phyloP scores from a whole-genome alignment of 2,888 invertebrate species.

The Limulus polyphemus region DNA sequence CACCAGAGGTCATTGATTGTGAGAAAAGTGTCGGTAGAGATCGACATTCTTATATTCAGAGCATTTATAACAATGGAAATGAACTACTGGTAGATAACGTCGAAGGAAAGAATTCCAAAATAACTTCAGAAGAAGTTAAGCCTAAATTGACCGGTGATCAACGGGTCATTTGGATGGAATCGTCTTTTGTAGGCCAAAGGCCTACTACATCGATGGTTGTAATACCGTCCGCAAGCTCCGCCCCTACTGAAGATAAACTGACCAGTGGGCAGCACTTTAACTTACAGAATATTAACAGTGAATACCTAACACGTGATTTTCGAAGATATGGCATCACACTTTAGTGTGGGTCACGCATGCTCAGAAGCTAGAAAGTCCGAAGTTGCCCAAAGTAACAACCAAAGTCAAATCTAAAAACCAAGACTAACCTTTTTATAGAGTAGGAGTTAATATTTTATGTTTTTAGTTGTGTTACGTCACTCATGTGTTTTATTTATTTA shows the following conservation, averaged over 20 bases:
- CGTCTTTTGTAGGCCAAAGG: constrained; percentile 70
- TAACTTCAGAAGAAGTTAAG: constrained; percentile 3
- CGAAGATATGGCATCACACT: constrained; percentile 21
- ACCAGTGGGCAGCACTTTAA: too few relatives aligned
- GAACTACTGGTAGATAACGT: constrained; percentile 34
- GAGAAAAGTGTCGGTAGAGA: constrained; percentile 29
- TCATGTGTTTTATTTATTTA: too few relatives aligned
- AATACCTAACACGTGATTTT: constrained; percentile 20
- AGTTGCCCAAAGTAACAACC: too few relatives aligned
- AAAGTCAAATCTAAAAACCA: too few relatives aligned
- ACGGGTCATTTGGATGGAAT: constrained; percentile 71
- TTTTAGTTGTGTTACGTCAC: too few relatives aligned
- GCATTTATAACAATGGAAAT: constrained; percentile 14
- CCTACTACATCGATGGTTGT: constrained; percentile 19
- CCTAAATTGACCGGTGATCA: constrained; percentile 3
- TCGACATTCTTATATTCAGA: constrained; percentile 52
- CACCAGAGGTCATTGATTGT: constrained; percentile 5
- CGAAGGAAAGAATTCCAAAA: constrained; percentile 32
- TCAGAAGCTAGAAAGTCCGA: too few relatives aligned
- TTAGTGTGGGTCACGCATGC: too few relatives aligned
- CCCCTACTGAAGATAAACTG: too few relatives aligned
- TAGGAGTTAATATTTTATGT: too few relatives aligned
- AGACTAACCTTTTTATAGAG: too few relatives aligned
- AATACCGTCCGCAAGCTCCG: constrained; percentile 4
- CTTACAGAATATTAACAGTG: constrained; percentile 1